Percentiles rank a stretch among this genome's conserved stretches.
Evolutionary conservation across 2,888 invertebrate genomes (phyloP).

Genomic region (Polyommatus icarus): DNA sequence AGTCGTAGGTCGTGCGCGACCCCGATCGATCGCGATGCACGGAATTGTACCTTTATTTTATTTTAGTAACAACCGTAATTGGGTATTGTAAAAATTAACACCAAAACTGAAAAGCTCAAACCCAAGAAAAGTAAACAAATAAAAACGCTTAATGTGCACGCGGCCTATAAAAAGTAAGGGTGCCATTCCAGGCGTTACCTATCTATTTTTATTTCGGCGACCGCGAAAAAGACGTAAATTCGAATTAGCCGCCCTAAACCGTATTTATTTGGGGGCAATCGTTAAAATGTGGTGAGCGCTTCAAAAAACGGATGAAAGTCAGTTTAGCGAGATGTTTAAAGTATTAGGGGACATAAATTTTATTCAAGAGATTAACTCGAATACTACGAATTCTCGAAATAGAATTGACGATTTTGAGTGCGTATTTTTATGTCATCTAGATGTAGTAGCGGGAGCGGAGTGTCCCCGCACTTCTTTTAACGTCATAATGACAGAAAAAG

Average conservation of each 20-base stretch:
- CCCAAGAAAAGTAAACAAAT: not conserved
- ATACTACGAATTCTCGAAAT: not conserved
- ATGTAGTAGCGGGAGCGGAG: too few species aligned
- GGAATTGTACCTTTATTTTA: too few species aligned
- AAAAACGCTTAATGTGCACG: not conserved
- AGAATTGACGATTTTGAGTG: not conserved
- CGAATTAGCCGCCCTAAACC: conserved; percentile 39
- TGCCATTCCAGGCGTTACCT: conserved; percentile 40
- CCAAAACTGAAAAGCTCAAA: not conserved
- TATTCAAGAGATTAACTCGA: conserved; percentile 9
- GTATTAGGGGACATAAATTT: not conserved
- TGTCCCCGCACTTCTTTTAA: too few species aligned
- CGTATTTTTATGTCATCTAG: too few species aligned
- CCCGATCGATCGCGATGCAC: too few species aligned
- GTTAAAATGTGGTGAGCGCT: conserved; percentile 34
- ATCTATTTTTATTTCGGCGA: conserved; percentile 47
- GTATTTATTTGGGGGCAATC: conserved; percentile 30
- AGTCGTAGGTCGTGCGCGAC: too few species aligned
- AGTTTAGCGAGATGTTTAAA: conserved; percentile 20
- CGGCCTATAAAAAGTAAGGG: conserved; percentile 38
- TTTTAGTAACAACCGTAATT: too few species aligned
- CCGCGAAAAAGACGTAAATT: conserved; percentile 45
- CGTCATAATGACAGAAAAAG: too few species aligned
- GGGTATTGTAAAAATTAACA: not conserved
- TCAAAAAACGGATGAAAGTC: conserved; percentile 4